Evolutionary conservation across 2,113 vertebrate species (phyloP).

Genomic region (Triplophysa siluroides): DNA sequence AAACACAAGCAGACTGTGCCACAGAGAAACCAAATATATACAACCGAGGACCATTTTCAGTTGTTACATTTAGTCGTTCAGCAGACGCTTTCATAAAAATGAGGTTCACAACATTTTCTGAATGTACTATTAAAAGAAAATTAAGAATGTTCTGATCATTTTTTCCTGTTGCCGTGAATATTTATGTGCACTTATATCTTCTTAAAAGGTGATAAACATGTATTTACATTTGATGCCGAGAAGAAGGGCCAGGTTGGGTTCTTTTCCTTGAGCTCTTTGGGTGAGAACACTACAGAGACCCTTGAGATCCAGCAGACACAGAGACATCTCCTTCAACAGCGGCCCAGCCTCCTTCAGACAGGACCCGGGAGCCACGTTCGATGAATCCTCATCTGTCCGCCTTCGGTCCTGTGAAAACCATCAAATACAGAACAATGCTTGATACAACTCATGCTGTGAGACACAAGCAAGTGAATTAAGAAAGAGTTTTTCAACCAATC

Average conservation of each 20-base stretch:
- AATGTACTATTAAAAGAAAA: no score
- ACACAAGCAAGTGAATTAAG: not conserved
- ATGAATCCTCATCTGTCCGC: slow-evolving; percentile 69
- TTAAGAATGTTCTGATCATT: no score
- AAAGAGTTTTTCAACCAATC: not conserved
- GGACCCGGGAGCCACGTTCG: slow-evolving; percentile 55
- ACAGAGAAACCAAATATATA: not conserved
- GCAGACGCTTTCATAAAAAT: no score
- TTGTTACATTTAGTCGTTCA: no score
- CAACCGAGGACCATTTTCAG: no score
- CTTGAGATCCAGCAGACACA: slow-evolving; percentile 90
- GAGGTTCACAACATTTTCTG: no score
- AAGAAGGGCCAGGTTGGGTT: slow-evolving; percentile 91
- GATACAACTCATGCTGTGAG: not conserved
- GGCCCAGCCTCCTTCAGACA: slow-evolving; percentile 77
- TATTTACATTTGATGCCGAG: slow-evolving; percentile 92
- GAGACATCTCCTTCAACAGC: slow-evolving; percentile 91
- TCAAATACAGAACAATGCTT: slow-evolving; percentile 14
- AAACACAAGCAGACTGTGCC: not conserved
- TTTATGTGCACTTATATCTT: no score
- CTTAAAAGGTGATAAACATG: not conserved
- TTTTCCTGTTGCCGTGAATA: no score
- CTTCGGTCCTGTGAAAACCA: slow-evolving; percentile 73
- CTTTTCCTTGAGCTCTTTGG: slow-evolving; percentile 90
- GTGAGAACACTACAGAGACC: slow-evolving; percentile 90